phyloP scores from a whole-genome alignment of 2,797 vertebrate genomes.

The Xerus rutilus region DNA sequence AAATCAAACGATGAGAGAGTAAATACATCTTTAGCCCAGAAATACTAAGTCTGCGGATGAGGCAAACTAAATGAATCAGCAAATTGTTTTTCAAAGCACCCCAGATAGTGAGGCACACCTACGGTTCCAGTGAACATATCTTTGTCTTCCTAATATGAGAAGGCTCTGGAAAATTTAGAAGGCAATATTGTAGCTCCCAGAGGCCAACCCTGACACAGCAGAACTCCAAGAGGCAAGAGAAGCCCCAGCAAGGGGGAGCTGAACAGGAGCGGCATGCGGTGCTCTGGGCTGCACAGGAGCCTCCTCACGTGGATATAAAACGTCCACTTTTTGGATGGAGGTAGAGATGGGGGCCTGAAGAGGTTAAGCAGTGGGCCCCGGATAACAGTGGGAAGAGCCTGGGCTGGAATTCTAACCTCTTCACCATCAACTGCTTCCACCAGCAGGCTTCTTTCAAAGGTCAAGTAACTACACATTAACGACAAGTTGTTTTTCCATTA shows the following conservation, averaged over 20 bases:
- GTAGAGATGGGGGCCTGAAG: background rate
- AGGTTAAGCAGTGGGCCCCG: background rate
- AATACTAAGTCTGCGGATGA: background rate
- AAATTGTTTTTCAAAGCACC: background rate
- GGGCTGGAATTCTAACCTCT: background rate
- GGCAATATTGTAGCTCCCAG: background rate
- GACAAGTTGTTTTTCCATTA: background rate
- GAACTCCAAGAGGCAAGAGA: background rate
- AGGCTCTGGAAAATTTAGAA: background rate
- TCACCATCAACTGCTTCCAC: accelerated
- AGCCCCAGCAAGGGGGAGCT: accelerated
- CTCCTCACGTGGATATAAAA: background rate
- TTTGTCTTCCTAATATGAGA: background rate
- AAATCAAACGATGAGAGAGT: background rate
- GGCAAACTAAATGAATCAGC: conserved; percentile 62
- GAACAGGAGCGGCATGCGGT: accelerated
- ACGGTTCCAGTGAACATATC: background rate
- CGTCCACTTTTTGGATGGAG: background rate
- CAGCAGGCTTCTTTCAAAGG: background rate
- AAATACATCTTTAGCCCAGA: conserved; percentile 2
- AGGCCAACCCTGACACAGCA: background rate
- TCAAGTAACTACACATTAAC: background rate
- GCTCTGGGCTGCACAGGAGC: background rate
- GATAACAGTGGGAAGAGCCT: background rate
- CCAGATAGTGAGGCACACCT: background rate